Evolutionary conservation across 2,797 vertebrate genomes (phyloP).

Genomic region (Erethizon dorsatum): DNA sequence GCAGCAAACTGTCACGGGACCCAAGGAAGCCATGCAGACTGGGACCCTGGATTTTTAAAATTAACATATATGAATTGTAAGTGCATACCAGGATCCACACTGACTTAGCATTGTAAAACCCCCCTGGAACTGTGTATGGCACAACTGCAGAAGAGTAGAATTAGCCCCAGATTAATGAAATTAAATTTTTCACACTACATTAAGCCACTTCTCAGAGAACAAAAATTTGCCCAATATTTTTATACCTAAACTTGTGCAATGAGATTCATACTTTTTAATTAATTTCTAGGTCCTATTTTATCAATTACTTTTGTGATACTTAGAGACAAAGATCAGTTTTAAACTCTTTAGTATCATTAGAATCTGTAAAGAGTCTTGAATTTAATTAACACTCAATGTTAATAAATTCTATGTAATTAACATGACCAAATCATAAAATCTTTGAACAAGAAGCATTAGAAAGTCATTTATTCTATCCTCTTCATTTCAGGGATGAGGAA

Average conservation of each 20-base stretch:
- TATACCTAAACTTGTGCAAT: not conserved
- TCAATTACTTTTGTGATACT: conserved; percentile 2
- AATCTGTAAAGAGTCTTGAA: not conserved
- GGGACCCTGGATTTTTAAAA: not conserved
- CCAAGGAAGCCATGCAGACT: not conserved
- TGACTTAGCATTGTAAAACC: not conserved
- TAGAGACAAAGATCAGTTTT: not conserved
- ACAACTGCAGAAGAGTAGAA: not conserved
- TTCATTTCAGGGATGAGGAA: conserved; percentile 71
- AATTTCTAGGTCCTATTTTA: not conserved
- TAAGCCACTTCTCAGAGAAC: not conserved
- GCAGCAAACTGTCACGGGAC: not conserved
- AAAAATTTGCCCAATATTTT: not conserved
- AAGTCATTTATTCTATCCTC: conserved; percentile 47
- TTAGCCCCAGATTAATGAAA: not conserved
- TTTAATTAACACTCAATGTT: conserved; percentile 42
- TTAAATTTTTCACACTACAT: not conserved
- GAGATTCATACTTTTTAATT: not conserved
- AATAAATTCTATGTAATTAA: conserved; percentile 38
- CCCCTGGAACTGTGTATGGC: not conserved
- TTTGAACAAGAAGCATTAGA: conserved; percentile 60
- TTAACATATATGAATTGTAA: not conserved
- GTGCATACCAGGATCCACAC: not conserved
- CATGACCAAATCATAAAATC: conserved; percentile 51
- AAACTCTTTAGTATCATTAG: not conserved